phyloP scores from a whole-genome alignment of 1,140 invertebrate species.

The Meloidogyne hapla region DNA sequence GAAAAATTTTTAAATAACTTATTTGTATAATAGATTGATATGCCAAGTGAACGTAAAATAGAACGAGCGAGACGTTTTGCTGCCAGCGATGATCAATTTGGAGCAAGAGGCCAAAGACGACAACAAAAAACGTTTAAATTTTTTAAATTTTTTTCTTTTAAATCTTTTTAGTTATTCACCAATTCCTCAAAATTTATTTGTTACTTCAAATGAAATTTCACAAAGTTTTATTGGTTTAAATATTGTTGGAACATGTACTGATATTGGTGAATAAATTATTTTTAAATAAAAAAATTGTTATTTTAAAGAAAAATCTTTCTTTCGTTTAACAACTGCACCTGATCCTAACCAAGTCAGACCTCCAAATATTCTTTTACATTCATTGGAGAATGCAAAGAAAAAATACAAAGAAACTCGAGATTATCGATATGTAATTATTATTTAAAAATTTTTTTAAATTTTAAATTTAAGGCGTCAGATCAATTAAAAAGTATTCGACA shows the following conservation, averaged over 20 bases:
- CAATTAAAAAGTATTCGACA: constrained; percentile 97
- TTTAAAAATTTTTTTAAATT: not conserved
- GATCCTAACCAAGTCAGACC: constrained; percentile 48
- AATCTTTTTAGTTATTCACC: not conserved
- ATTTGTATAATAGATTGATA: constrained; percentile 14
- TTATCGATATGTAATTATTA: constrained; percentile 40
- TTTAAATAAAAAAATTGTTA: not conserved
- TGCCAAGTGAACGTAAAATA: constrained; percentile 33
- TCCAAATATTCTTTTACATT: constrained; percentile 24
- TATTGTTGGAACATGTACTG: constrained; percentile 44
- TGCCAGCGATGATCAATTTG: constrained; percentile 21
- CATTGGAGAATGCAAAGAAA: constrained; percentile 46
- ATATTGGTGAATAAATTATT: constrained; percentile 29
- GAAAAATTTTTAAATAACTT: not conserved
- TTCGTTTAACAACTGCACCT: constrained; percentile 46
- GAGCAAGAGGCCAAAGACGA: constrained; percentile 7
- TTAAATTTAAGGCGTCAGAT: constrained; percentile 68
- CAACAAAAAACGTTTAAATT: not conserved
- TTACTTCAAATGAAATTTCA: not conserved
- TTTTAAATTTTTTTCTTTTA: not conserved
- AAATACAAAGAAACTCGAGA: constrained; percentile 37
- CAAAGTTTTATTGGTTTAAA: constrained; percentile 11
- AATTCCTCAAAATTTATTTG: constrained; percentile 21
- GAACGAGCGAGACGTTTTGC: constrained; percentile 38
- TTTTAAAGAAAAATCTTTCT: constrained; percentile 42